Conservation (phyloP, 64 coral and sea anemone genomes). For the Porites australiensis region DNA sequence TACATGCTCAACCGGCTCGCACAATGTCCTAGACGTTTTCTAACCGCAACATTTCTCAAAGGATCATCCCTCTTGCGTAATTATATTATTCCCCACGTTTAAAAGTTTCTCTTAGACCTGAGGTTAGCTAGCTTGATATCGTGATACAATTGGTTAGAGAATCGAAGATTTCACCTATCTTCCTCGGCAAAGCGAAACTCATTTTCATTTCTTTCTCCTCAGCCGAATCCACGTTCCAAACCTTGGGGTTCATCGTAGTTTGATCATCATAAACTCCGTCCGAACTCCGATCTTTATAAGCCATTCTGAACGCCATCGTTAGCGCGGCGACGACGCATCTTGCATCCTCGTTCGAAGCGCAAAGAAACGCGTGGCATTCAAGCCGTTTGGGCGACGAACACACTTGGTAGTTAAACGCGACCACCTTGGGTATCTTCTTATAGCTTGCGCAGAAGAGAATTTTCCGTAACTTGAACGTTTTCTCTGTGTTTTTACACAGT, state of each 20-base stretch:
- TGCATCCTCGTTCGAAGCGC: conserved; percentile 39
- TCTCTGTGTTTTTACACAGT: conserved; percentile 25
- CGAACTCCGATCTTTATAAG: conserved; percentile 26
- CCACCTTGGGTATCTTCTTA: conserved; percentile 74
- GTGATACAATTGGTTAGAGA: conserved; percentile 28
- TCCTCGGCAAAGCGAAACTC: conserved; percentile 12
- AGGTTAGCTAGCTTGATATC: neutral
- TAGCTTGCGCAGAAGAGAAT: conserved; percentile 72
- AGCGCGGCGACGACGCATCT: conserved; percentile 49
- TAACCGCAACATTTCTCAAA: neutral
- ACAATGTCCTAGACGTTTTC: neutral
- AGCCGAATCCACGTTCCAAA: conserved; percentile 29
- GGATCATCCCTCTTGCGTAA: neutral
- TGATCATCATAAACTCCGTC: neutral
- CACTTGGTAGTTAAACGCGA: conserved; percentile 58
- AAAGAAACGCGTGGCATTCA: conserved; percentile 58
- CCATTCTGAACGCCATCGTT: conserved; percentile 49
- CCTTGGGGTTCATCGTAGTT: neutral
- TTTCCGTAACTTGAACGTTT: conserved; percentile 36
- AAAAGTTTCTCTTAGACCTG: neutral
- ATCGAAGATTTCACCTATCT: conserved; percentile 43
- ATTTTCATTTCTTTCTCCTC: conserved; percentile 45
- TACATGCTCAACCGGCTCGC: neutral
- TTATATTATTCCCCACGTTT: neutral
- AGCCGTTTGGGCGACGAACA: neutral